Percentiles rank a stretch among this genome's conserved stretches.
These are phyloP conservation scores for Adelosebastes latens DNA, from an alignment of 2,797 vertebrate species.

Conservation along the genomic window DNA sequence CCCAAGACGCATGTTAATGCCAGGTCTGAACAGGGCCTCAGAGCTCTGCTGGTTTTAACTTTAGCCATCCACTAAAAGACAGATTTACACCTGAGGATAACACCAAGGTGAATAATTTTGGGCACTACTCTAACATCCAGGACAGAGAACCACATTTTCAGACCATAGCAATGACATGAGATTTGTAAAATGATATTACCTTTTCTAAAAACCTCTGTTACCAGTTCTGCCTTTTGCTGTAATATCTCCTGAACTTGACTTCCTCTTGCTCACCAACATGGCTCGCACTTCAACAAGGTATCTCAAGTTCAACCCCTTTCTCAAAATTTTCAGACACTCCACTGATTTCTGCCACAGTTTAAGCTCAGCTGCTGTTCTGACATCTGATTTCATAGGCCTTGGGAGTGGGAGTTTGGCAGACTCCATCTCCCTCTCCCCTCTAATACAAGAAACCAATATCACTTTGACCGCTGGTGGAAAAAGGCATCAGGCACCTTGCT, in stretches of 20 bases:
- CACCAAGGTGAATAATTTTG: neutral
- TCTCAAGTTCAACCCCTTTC: neutral
- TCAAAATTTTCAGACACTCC: slow-evolving; percentile 13
- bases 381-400: slow-evolving; percentile 64
- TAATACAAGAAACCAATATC: slow-evolving; percentile 75
- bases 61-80: neutral
- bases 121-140: neutral
- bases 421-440: slow-evolving; percentile 47
- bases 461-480: slow-evolving; percentile 68
- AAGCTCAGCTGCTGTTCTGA: slow-evolving; percentile 46
- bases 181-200: neutral
- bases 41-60: neutral
- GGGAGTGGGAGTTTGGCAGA: slow-evolving; percentile 53
- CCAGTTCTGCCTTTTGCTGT: neutral
- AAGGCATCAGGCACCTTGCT: slow-evolving; percentile 72
- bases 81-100: neutral
- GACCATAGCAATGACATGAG: neutral
- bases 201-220: neutral
- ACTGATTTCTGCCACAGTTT: slow-evolving; percentile 32
- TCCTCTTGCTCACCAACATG: neutral
- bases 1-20: too few relatives aligned
- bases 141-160: neutral
- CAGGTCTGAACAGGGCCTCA: neutral
- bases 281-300: slow-evolving; percentile 5
- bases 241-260: neutral